phyloP scores from a whole-genome alignment of 1,140 invertebrate species.

The Drosophila littoralis region DNA sequence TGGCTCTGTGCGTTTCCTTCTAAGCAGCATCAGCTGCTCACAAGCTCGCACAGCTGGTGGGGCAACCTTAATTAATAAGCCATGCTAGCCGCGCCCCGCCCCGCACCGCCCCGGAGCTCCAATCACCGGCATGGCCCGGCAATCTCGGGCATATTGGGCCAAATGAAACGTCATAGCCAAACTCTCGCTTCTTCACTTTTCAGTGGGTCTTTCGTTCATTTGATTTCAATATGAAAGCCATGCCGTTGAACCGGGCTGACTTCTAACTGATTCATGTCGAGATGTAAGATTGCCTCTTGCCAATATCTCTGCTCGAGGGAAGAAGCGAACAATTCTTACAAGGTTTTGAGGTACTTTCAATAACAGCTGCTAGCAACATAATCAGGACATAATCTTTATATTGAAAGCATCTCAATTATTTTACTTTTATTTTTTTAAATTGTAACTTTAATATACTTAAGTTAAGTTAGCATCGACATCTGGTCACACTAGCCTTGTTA shows the following conservation, averaged over 20 bases:
- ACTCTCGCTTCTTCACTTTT: slow-evolving; percentile 76
- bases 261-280: not conserved
- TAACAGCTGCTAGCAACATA: no score
- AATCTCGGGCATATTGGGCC: slow-evolving; percentile 6
- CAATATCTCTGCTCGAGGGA: not conserved
- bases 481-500: no score
- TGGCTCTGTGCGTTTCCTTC: slow-evolving; percentile 37
- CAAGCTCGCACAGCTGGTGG: slow-evolving; percentile 38
- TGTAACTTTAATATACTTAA: no score
- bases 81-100: slow-evolving; percentile 13
- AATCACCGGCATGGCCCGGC: no score
- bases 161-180: slow-evolving; percentile 60
- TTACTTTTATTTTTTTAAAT: no score
- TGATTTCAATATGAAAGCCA: slow-evolving; percentile 64
- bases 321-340: no score
- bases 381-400: no score
- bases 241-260: slow-evolving; percentile 35
- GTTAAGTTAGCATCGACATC: no score
- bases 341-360: no score
- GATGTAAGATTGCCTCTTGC: not conserved
- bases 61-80: slow-evolving; percentile 63
- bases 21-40: slow-evolving; percentile 49
- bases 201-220: slow-evolving; percentile 42
- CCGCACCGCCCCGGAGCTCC: not conserved
- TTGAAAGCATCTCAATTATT: no score